Base-by-base conservation (phyloP, 2,113 vertebrate genomes). In the Tympanuchus pallidicinctus region DNA sequence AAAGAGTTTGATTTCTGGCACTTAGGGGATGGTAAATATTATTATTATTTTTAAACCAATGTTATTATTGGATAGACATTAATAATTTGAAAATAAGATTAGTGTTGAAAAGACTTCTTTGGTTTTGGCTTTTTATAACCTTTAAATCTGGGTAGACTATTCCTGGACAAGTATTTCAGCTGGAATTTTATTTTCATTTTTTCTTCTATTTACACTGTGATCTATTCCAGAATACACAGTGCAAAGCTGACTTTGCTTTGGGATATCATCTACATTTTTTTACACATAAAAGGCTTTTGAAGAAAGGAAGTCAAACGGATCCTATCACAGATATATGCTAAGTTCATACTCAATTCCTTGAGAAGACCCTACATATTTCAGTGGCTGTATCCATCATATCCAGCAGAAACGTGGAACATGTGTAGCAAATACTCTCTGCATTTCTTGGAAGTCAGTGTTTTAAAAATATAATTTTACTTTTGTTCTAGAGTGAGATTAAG, bases 31-130 rank as follows among this genome's bases (percentile, higher is more conserved):
- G 66, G 48, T 75, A 96, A 95, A 95, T 93, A 92, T 93, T 95
- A 89, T 84, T 90, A 93, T 92, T 96, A 81, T 90, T 96, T 93
- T 94, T 54, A 93, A 91, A 94, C 80, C 61, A 90, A 69, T 95
- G 90, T 95, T 94, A 92, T 96, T 86, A 82, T 72, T 96, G 92
- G 95, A 94, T 78, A 90, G 57, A 83, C 82, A 90, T 95, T 81
- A 95, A 93, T 93, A 94, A 90, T 86, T 94, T 90, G 89, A 92
- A 97, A 95, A 93, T 88, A 83, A 88, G 91, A 90, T 93, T 92
- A 96, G 91, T 56, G 54, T 88, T 92, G 89, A 92, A 96, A 96
- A 93, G 73, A 52, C 27, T 94, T 93, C 75, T 86, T 88, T 90
- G 88, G 57, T 47, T 94, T 86, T 83, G 92, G 82, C 82, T 92